These are phyloP conservation scores for Pachymerium ferrugineum DNA, from an alignment of 2,888 invertebrate genomes.

Conservation along the genomic window DNA sequence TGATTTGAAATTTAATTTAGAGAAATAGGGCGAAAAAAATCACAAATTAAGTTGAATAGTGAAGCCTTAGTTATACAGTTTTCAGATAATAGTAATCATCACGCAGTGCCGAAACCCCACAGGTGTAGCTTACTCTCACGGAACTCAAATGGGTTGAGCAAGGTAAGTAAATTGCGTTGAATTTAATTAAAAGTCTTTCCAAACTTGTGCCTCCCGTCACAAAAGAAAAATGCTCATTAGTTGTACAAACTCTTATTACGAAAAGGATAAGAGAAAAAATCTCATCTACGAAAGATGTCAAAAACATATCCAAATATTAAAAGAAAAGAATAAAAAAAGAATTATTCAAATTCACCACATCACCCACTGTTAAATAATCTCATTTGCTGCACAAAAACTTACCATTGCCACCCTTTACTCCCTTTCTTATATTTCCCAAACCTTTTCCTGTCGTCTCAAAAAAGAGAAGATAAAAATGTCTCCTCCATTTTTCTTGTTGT, in stretches of 20 bases:
- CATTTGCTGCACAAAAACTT: too few relatives aligned
- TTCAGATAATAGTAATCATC: conserved; percentile 12
- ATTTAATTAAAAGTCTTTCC: conserved; percentile 12
- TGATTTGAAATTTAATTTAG: background rate
- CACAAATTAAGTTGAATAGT: background rate
- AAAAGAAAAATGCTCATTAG: conserved; percentile 15
- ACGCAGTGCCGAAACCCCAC: conserved; percentile 5
- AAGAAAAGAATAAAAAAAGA: too few relatives aligned
- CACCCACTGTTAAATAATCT: too few relatives aligned
- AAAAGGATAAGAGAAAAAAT: background rate
- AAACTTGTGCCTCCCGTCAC: background rate
- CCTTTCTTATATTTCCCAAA: too few relatives aligned
- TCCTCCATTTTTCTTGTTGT: too few relatives aligned
- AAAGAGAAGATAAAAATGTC: too few relatives aligned
- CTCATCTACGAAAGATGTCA: background rate
- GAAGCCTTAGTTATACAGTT: too few relatives aligned
- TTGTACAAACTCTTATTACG: background rate
- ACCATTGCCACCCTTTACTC: too few relatives aligned
- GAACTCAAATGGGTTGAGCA: background rate
- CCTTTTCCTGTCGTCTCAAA: too few relatives aligned
- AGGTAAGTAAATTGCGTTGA: conserved; percentile 23
- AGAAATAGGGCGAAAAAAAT: background rate
- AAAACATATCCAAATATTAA: too few relatives aligned
- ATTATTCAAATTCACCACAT: too few relatives aligned
- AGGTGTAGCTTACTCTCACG: conserved; percentile 10